These are phyloP conservation scores for Albula glossodonta DNA, from an alignment of 2,113 vertebrate genomes.

Conservation along the genomic window DNA sequence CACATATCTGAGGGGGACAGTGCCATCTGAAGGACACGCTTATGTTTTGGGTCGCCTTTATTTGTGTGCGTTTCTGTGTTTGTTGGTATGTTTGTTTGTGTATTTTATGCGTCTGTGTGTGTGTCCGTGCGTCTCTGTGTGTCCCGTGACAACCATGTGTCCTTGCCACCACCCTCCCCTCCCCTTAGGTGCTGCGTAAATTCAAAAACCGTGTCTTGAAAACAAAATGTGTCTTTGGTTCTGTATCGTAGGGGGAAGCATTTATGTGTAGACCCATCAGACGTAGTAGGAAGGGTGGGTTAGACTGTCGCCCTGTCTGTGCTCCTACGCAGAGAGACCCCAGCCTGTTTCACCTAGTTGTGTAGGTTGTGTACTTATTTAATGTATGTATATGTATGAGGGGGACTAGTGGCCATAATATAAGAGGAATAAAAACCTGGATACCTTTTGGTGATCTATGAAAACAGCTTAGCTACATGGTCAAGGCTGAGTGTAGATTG, in stretches of 20 bases:
- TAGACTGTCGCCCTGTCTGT: constrained; percentile 61
- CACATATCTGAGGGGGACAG: constrained; percentile 49
- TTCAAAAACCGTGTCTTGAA: constrained; percentile 38
- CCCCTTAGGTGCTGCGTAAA: constrained; percentile 40
- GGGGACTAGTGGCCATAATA: constrained; percentile 45
- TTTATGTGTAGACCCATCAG: constrained; percentile 60
- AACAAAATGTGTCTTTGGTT: constrained; percentile 60
- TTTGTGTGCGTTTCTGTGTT: constrained; percentile 66
- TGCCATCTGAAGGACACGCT: constrained; percentile 54
- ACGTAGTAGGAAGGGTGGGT: constrained; percentile 54
- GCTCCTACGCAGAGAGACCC: constrained; percentile 46
- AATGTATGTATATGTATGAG: constrained; percentile 68
- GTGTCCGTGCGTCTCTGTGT: constrained; percentile 11
- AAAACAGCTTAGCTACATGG: background rate
- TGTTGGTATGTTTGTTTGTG: constrained; percentile 33
- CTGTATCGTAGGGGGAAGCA: constrained; percentile 61
- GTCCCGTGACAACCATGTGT: constrained; percentile 61
- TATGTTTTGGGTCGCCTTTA: constrained; percentile 57
- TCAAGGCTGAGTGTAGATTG: background rate
- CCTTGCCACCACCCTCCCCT: constrained; percentile 28
- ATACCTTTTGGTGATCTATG: constrained; percentile 56
- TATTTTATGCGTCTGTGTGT: constrained; percentile 6
- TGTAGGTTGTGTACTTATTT: constrained; percentile 69
- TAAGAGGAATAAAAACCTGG: constrained; percentile 49
- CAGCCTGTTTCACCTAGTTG: constrained; percentile 68